These are phyloP conservation scores for Neosilurus mollespiculum DNA, from an alignment of 2,797 vertebrate genomes.

Conservation along the genomic window DNA sequence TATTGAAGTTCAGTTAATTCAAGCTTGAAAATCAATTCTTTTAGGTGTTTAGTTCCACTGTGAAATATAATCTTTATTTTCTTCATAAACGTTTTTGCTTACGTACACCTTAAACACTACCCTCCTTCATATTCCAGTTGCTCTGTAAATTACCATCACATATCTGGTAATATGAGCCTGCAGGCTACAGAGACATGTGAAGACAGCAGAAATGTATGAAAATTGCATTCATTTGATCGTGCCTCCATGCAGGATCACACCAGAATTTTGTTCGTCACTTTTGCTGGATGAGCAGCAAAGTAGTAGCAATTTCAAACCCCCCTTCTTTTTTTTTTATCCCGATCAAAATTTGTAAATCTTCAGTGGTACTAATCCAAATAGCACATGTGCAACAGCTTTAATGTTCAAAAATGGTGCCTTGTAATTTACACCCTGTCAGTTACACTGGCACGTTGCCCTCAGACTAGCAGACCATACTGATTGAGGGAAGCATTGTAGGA, in stretches of 20 bases:
- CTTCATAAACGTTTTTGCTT: constrained; percentile 20
- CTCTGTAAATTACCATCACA: constrained; percentile 51
- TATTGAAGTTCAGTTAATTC: neutral
- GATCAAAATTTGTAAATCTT: constrained; percentile 49
- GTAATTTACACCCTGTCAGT: constrained; percentile 55
- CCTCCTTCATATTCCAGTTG: constrained; percentile 56
- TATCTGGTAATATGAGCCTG: constrained; percentile 46
- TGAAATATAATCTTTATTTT: neutral
- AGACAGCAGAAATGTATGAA: constrained; percentile 28
- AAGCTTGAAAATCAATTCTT: constrained; percentile 12
- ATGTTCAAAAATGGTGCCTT: constrained; percentile 43
- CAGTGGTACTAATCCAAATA: constrained; percentile 45
- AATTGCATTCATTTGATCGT: constrained; percentile 43
- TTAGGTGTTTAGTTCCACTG: constrained; percentile 4
- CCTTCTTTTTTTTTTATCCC: too few species aligned
- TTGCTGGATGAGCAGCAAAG: constrained; percentile 3
- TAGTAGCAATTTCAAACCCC: neutral
- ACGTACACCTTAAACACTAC: constrained; percentile 30
- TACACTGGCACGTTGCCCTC: constrained; percentile 53
- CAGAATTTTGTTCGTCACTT: constrained; percentile 4
- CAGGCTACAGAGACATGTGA: constrained; percentile 48
- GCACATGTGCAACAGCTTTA: constrained; percentile 43
- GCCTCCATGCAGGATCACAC: constrained; percentile 36
- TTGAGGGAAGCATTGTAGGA: constrained; percentile 31
- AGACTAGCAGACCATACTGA: constrained; percentile 50